Evolutionary conservation across 2,113 vertebrate species (phyloP), one percentile per base, ranked within the genome.

Genomic region (Abramis brama): DNA sequence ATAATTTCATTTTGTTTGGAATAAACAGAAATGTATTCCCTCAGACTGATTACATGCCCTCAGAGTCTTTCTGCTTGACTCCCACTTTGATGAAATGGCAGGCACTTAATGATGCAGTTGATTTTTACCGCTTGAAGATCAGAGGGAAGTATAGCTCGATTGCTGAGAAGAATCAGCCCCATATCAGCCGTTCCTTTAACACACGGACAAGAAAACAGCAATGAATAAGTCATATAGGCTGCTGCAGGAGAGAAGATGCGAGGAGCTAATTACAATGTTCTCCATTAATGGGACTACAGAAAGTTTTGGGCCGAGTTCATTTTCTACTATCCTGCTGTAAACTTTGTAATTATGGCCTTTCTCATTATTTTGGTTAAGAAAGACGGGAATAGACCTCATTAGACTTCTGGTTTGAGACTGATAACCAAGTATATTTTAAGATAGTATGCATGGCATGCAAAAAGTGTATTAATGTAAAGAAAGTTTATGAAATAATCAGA

Each of bases 261-360:
- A 92, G 92, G 91, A 93, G 88, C 91, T 90, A 91, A 94, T 94
- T 94, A 94, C 90, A 92, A 94, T 93, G 92, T 93, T 94, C 93
- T 87, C 91, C 88, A 94, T 94, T 95, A 94, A 94, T 94, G 86
- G 91, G 79, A 92, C 11, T n/a, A 84, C 89, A 90, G 89, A 93
- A 92, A 93, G 90, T 91, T 93, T 90, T 85, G 85, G 86, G 82
- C 85, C 52, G 89, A 93, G 89, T 94, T 93, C 84, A 76, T 86
- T 81, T 90, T 76, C 68, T 87, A 91, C 60, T 92, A 91, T 60
- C 89, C 87, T 64, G 91, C 91, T 91, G 89, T 94, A 91, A 94
- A 93, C 93, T 93, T 86, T 85, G 82, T 92, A 94, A 94, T 94
- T 94, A 94, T 87, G 81, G 86, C 89, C 92, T 92, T 71, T 85